A percentile compares a stretch with the other conserved stretches of the same genome.
Conservation (phyloP, 2,797 vertebrate species). For the Oreonectes daqikongensis region DNA sequence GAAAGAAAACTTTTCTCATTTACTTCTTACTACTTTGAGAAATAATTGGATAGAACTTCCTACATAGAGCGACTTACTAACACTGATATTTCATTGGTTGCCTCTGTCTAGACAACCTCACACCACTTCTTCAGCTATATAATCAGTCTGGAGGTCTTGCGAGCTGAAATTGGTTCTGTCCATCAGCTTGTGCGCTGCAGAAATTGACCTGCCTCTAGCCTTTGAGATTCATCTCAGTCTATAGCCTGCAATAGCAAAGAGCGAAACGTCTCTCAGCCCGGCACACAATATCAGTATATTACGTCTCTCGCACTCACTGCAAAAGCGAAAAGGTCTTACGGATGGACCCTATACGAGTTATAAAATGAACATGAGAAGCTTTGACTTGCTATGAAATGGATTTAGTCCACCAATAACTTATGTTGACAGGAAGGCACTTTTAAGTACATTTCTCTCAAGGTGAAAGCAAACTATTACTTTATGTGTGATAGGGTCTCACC, state of each 20-base stretch:
- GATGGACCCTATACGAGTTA: slow-evolving; percentile 4
- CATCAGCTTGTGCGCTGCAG: slow-evolving; percentile 53
- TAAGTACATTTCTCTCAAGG: slow-evolving; percentile 7
- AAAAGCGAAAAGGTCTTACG: slow-evolving; percentile 26
- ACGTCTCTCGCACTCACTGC: slow-evolving; percentile 17
- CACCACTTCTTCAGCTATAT: slow-evolving; percentile 47
- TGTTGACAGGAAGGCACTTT: slow-evolving; percentile 4
- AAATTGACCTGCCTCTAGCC: slow-evolving; percentile 54
- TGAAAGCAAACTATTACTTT: background rate
- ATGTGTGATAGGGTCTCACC: background rate
- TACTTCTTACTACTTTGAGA: slow-evolving; percentile 47
- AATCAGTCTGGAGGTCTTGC: slow-evolving; percentile 47
- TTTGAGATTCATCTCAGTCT: slow-evolving; percentile 44
- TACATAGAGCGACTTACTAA: slow-evolving; percentile 32
- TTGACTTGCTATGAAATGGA: slow-evolving; percentile 13
- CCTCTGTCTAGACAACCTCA: slow-evolving; percentile 47
- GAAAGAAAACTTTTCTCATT: slow-evolving; percentile 46
- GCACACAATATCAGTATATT: slow-evolving; percentile 32
- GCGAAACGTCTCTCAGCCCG: slow-evolving; percentile 20
- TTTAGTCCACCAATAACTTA: slow-evolving; percentile 18
- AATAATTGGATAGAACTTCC: slow-evolving; percentile 43
- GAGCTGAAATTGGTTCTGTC: slow-evolving; percentile 60
- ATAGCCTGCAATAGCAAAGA: slow-evolving; percentile 31
- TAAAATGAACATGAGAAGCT: slow-evolving; percentile 35
- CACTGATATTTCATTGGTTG: slow-evolving; percentile 40